Conservation (phyloP, 2,888 invertebrate species). For the Teleogryllus oceanicus region DNA sequence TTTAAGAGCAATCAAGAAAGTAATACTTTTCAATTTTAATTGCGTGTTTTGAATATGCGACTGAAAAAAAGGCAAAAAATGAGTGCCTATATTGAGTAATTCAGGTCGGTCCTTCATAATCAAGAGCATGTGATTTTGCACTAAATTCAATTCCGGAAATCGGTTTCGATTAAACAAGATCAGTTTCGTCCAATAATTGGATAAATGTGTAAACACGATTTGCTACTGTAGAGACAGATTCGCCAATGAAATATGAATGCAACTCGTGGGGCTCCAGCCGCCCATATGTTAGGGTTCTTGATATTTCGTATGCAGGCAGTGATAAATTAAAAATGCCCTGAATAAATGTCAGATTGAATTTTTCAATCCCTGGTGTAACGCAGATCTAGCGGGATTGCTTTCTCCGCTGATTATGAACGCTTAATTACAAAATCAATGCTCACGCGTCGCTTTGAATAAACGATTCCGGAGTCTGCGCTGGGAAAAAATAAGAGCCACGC, state of each 20-base stretch:
- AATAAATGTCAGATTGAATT: slow-evolving; percentile 18
- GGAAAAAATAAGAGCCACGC: no score
- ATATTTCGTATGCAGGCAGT: slow-evolving; percentile 3
- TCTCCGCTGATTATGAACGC: not conserved
- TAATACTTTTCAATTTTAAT: no score
- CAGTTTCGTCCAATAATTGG: not conserved
- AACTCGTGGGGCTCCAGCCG: not conserved
- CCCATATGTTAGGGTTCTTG: slow-evolving; percentile 4
- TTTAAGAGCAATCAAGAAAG: no score
- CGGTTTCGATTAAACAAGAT: no score
- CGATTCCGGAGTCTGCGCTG: no score
- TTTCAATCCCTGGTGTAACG: not conserved
- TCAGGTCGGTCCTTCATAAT: no score
- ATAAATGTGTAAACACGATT: not conserved
- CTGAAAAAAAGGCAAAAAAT: no score
- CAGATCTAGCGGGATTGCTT: not conserved
- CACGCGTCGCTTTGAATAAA: not conserved
- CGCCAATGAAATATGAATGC: not conserved
- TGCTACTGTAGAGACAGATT: not conserved
- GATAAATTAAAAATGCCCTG: not conserved
- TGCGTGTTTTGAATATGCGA: no score
- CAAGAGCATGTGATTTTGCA: no score
- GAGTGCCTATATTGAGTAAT: no score
- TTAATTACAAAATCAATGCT: slow-evolving; percentile 9
- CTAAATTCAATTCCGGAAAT: no score